Evolutionary conservation across 2,888 invertebrate species (phyloP).

Genomic region (Isoperla grammatica): DNA sequence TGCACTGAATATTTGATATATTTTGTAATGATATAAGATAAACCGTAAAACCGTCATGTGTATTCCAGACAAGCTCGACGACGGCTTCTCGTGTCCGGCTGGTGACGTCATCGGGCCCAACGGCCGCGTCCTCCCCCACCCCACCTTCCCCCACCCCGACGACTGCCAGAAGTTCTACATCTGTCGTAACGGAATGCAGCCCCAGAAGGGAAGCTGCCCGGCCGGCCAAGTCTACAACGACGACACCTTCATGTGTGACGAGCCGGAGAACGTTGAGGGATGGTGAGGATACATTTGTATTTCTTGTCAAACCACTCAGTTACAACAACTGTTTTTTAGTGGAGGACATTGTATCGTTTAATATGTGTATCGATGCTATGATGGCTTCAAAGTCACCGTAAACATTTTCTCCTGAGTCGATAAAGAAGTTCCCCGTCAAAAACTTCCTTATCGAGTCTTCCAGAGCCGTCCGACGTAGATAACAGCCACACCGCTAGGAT

Average conservation of each 20-base stretch:
- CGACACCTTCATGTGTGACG: slow-evolving; percentile 68
- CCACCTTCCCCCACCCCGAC: slow-evolving; percentile 70
- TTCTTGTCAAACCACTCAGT: too few species aligned
- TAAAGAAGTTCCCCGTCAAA: too few species aligned
- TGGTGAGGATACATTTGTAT: slow-evolving; percentile 61
- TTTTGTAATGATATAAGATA: too few species aligned
- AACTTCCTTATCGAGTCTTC: too few species aligned
- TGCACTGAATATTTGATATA: too few species aligned
- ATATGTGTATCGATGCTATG: too few species aligned
- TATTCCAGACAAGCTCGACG: slow-evolving; percentile 59
- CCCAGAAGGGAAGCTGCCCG: slow-evolving; percentile 69
- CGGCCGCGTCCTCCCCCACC: slow-evolving; percentile 65
- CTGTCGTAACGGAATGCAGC: slow-evolving; percentile 68
- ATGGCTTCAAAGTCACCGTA: too few species aligned
- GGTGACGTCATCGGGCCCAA: slow-evolving; percentile 61
- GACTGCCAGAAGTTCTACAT: slow-evolving; percentile 81
- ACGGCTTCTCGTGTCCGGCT: slow-evolving; percentile 71
- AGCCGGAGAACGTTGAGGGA: slow-evolving; percentile 68
- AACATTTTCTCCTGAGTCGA: too few species aligned
- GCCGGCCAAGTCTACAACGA: slow-evolving; percentile 73
- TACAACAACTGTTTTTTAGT: too few species aligned
- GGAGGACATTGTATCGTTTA: too few species aligned
- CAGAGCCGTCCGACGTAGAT: not conserved
- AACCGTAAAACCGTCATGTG: not conserved
- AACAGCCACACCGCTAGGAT: not conserved